phyloP scores from a whole-genome alignment of 2,888 invertebrate species.

The Campoletis raptor region DNA sequence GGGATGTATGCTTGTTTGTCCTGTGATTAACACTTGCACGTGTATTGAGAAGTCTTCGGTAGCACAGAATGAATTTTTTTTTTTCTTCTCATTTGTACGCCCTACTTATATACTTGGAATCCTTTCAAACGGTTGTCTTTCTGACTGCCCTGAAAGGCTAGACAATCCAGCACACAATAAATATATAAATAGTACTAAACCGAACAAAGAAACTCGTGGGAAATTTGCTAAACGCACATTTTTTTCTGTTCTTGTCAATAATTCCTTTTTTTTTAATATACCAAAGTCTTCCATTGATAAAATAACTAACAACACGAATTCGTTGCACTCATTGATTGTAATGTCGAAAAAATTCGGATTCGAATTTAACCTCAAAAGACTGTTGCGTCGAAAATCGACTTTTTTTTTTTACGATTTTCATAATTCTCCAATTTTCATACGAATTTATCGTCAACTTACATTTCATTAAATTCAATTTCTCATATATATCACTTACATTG shows the following conservation, averaged over 20 bases:
- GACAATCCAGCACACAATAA: background rate
- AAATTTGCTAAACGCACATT: background rate
- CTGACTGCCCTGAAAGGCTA: slow-evolving; percentile 2
- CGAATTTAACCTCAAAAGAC: no score
- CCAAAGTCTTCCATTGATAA: background rate
- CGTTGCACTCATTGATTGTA: no score
- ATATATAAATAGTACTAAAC: background rate
- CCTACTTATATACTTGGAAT: slow-evolving; percentile 32
- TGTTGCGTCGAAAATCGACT: no score
- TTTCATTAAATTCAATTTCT: no score
- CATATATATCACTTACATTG: no score
- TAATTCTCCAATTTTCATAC: no score
- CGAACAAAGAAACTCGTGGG: slow-evolving; percentile 2
- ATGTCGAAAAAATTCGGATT: no score
- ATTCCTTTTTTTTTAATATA: background rate
- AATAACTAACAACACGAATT: no score
- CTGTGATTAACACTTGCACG: slow-evolving; percentile 79
- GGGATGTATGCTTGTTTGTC: slow-evolving; percentile 79
- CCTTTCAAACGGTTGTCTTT: slow-evolving; percentile 2
- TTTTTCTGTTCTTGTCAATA: background rate
- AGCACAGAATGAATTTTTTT: slow-evolving; percentile 31
- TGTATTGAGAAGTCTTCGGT: slow-evolving; percentile 71
- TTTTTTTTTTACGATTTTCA: no score
- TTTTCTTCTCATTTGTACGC: slow-evolving; percentile 4
- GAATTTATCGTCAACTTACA: no score